Evolutionary conservation across 2,797 vertebrate genomes (phyloP), one percentile per base, ranked within the genome.

Genomic region (Amblyraja radiata): DNA sequence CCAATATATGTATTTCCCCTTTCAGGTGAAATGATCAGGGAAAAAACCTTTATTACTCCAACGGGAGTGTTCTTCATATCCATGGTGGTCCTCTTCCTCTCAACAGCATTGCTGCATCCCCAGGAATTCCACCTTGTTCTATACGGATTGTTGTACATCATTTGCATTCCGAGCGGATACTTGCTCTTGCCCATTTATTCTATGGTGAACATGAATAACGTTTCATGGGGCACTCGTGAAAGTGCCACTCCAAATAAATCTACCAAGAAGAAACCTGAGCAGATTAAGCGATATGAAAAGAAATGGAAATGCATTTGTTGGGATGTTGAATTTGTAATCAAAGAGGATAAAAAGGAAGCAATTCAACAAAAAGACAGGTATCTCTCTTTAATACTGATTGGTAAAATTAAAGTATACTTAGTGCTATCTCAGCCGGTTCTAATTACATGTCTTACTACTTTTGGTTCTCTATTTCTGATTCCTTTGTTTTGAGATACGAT

Each of bases 141-240:
- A 93, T 97, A 97, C 18, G 97, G 97, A 83, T 94, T 97, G 94
- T 96, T 97, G 96, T 97, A 97, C 94, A 97, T 97, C 94, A 96
- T 97, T 94, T 97, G 97, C 94, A 97, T 97, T 93, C 97, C 97
- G 65, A 97, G 97, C 94, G 97, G 97, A 81, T 97, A 97, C 94
- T 97, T 97, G 83, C 95, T 97, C 1, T 95, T 97, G 63, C 97
- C 96, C 93, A 97, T 97, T 94, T 97, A 97, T 94, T 97, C 97
- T 3, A 94, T 97, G 94, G 97, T 97, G 93, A 97, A 97, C 95
- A 97, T 97, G 97, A 93, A 97, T 94, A 94, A 93, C 76, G 97
- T 97, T 58, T 95, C 97, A 68, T 97, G 97, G 97, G 97, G 97
- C 76, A 97, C 97, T 77, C 96, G 97, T 14, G 97, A 97, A 94